phyloP scores from a whole-genome alignment of 2,113 vertebrate genomes.

The Halichoerus grypus region DNA sequence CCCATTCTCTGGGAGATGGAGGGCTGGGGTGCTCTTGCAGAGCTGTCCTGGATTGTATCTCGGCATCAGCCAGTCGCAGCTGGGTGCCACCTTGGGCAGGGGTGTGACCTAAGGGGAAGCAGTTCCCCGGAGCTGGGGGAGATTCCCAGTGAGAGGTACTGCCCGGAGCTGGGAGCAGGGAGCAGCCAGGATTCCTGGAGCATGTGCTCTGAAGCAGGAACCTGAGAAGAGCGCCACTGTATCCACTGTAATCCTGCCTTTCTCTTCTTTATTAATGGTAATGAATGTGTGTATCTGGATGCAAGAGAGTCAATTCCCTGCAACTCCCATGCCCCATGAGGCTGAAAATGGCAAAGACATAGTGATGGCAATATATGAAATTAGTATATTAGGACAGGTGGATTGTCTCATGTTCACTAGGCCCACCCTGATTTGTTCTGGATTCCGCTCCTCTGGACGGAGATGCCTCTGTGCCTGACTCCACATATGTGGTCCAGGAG shows the following conservation, averaged over 20 bases:
- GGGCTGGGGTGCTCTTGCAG: not conserved
- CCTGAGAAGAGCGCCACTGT: not conserved
- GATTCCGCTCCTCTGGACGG: not conserved
- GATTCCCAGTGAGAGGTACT: not conserved
- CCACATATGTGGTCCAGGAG: not conserved
- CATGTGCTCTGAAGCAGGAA: not conserved
- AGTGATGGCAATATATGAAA: not conserved
- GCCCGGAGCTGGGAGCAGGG: not conserved
- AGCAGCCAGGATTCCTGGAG: not conserved
- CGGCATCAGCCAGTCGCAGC: not conserved
- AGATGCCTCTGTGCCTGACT: not conserved
- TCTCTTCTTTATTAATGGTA: conserved; percentile 1
- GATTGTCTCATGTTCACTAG: not conserved
- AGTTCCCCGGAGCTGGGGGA: not conserved
- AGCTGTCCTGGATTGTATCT: not conserved
- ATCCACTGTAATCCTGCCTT: not conserved
- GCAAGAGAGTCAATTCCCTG: not conserved
- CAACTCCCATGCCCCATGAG: not conserved
- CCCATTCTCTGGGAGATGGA: not conserved
- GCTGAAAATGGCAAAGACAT: not conserved
- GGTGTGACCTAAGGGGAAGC: not conserved
- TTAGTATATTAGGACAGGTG: not conserved
- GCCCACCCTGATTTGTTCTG: not conserved
- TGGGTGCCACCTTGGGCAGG: too few relatives aligned
- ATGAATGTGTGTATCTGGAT: not conserved